A percentile compares a stretch with the other conserved stretches of the same genome.
These are phyloP conservation scores for Plebejus anna DNA, from an alignment of 2,888 invertebrate genomes.

Conservation along the genomic window DNA sequence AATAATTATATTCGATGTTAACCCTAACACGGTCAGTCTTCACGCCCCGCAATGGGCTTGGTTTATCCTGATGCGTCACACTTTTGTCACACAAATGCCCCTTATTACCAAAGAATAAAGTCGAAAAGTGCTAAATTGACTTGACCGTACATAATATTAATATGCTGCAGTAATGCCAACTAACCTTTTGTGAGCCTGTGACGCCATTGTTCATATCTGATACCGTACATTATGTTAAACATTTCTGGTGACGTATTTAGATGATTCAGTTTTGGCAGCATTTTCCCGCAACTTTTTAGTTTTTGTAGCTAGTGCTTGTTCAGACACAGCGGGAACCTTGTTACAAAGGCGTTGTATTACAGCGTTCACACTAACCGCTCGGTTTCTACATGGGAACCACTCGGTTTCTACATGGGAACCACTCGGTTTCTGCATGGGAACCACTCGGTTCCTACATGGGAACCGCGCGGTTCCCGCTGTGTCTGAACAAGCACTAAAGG, in stretches of 20 bases:
- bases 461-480: too few species aligned
- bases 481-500: too few species aligned
- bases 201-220: not conserved
- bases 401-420: too few species aligned
- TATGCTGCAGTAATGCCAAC: slow-evolving; percentile 9
- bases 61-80: not conserved
- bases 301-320: too few species aligned
- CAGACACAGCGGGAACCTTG: too few species aligned
- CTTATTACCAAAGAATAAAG: not conserved
- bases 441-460: too few species aligned
- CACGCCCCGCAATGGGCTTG: not conserved
- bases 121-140: not conserved
- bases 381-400: too few species aligned
- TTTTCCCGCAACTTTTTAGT: not conserved
- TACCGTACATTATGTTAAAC: not conserved
- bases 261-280: not conserved
- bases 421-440: too few species aligned
- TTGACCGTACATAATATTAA: not conserved
- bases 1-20: not conserved
- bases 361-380: too few species aligned
- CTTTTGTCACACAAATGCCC: not conserved
- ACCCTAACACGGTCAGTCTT: not conserved
- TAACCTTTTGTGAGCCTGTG: not conserved
- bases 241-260: not conserved
- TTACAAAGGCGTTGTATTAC: too few species aligned